Conservation (phyloP, 2,113 vertebrate genomes). For the Pelvicachromis taeniatus region DNA sequence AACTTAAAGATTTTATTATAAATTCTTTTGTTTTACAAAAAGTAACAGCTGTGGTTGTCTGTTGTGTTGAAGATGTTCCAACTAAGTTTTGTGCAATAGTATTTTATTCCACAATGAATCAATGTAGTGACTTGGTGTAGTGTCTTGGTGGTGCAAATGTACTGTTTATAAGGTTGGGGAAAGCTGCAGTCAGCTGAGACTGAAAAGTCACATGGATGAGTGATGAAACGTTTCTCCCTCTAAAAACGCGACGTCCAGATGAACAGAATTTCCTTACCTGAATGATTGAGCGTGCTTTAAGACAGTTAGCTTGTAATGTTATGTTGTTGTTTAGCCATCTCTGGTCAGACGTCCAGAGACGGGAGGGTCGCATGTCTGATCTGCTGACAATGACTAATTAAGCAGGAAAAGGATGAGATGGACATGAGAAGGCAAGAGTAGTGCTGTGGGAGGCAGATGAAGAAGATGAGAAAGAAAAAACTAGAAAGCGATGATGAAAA, state of each 20-base stretch:
- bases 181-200: neutral
- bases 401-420: neutral
- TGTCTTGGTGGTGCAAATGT: neutral
- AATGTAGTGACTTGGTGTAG: neutral
- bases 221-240: accelerated
- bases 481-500: neutral
- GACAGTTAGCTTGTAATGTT: neutral
- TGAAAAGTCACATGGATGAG: neutral
- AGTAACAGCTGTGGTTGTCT: neutral
- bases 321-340: neutral
- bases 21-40: neutral
- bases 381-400: neutral
- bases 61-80: neutral
- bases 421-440: neutral
- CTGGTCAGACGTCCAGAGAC: accelerated
- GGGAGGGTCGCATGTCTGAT: neutral
- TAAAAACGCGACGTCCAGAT: accelerated
- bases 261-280: neutral
- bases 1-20: neutral
- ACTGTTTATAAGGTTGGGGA: neutral
- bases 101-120: neutral
- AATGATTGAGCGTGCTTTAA: neutral
- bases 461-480: neutral
- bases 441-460: neutral
- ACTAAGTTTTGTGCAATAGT: neutral